A percentile compares a stretch with the other conserved stretches of the same genome.
Conservation (phyloP, 2,797 vertebrate genomes). For the Emys orbicularis region DNA sequence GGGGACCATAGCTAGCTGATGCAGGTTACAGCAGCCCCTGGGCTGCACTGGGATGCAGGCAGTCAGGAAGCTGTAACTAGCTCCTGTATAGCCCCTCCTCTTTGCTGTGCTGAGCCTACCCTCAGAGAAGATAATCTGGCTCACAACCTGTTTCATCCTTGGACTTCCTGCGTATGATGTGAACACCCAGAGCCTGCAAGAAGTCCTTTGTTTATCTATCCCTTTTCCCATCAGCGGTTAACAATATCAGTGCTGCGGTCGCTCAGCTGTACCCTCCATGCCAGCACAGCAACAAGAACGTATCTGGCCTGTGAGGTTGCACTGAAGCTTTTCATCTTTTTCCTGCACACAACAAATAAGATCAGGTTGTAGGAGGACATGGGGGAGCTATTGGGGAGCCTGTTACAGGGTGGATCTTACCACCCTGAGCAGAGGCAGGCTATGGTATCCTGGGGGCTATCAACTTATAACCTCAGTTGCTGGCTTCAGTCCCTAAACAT, state of each 20-base stretch:
- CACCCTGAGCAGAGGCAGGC: neutral
- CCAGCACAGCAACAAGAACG: rapidly evolving
- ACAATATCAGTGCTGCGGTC: neutral
- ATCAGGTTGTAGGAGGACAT: neutral
- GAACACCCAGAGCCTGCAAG: neutral
- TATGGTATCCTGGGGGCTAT: neutral
- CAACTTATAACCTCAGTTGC: neutral
- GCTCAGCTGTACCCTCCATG: neutral
- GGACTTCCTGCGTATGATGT: neutral
- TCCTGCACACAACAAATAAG: neutral
- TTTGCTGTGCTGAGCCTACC: neutral
- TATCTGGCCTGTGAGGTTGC: neutral
- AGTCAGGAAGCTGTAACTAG: too few species aligned
- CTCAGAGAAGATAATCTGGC: too few species aligned
- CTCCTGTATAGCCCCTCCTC: neutral
- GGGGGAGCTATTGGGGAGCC: neutral
- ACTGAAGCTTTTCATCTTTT: neutral
- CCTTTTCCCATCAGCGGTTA: neutral
- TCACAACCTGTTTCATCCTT: neutral
- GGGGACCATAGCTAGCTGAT: neutral
- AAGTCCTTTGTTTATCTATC: neutral
- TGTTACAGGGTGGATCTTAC: neutral
- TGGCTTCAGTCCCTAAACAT: neutral
- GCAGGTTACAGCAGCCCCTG: neutral
- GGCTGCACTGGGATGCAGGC: too few species aligned